These are phyloP conservation scores for Syrmaticus mikado DNA, from an alignment of 2,113 vertebrate species.

Conservation along the genomic window DNA sequence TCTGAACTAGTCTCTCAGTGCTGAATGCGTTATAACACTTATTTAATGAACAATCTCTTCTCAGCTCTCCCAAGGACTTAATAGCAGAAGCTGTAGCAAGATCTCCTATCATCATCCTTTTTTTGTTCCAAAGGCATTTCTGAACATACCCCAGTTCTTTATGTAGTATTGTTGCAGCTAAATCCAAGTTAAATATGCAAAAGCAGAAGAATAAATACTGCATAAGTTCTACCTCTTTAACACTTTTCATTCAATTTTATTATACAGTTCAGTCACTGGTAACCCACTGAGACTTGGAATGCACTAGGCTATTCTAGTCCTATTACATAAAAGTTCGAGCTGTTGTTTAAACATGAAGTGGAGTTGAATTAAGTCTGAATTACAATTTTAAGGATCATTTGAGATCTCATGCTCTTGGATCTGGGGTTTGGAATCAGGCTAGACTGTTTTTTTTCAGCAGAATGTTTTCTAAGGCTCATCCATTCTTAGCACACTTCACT, in stretches of 20 bases:
- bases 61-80: constrained; percentile 51
- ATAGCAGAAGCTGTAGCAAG: constrained; percentile 64
- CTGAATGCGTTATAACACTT: constrained; percentile 47
- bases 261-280: background rate
- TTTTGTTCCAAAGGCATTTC: constrained; percentile 19
- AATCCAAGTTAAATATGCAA: background rate
- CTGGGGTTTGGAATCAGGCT: background rate
- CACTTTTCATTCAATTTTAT: constrained; percentile 10
- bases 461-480: background rate
- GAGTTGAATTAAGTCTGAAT: background rate
- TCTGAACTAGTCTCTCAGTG: constrained; percentile 38
- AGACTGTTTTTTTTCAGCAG: background rate
- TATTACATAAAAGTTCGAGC: background rate
- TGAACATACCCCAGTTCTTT: background rate
- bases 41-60: constrained; percentile 66
- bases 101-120: constrained; percentile 60
- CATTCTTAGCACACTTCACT: background rate
- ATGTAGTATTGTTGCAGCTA: background rate
- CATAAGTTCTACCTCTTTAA: background rate
- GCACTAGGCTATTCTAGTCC: background rate
- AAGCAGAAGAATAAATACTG: background rate
- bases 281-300: background rate
- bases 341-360: background rate
- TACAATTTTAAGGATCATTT: constrained; percentile 8
- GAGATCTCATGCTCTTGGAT: background rate